These are phyloP conservation scores for Edolisoma coerulescens DNA, from an alignment of 2,113 vertebrate genomes.

Conservation along the genomic window DNA sequence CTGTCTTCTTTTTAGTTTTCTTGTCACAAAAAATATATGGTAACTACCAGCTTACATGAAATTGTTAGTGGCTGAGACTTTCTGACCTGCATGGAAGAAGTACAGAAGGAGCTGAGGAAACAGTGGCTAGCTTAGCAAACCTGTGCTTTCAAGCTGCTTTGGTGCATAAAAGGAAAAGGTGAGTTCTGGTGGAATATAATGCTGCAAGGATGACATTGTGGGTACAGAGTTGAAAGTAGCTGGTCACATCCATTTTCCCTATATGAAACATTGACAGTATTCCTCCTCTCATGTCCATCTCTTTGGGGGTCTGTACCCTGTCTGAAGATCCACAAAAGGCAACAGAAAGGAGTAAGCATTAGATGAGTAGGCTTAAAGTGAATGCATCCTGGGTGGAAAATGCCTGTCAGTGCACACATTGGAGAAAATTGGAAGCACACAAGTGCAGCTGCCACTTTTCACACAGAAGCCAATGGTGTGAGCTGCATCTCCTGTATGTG, in stretches of 20 bases:
- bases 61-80: background rate
- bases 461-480: accelerated
- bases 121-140: background rate
- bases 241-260: background rate
- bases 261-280: background rate
- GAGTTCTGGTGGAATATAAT: background rate
- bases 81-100: background rate
- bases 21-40: conserved; percentile 1
- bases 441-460: background rate
- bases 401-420: accelerated
- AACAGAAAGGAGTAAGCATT: background rate
- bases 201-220: background rate
- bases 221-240: background rate
- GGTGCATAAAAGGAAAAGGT: background rate
- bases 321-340: background rate
- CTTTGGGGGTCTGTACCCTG: background rate
- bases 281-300: background rate
- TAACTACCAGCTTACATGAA: background rate
- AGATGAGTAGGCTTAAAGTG: background rate
- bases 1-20: conserved; percentile 8
- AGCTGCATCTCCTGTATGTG: background rate
- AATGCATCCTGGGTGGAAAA: background rate
- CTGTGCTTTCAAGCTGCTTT: background rate
- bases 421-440: background rate
- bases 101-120: background rate